Conservation (phyloP, 2,797 vertebrate species). For the Phalanger gymnotis region DNA sequence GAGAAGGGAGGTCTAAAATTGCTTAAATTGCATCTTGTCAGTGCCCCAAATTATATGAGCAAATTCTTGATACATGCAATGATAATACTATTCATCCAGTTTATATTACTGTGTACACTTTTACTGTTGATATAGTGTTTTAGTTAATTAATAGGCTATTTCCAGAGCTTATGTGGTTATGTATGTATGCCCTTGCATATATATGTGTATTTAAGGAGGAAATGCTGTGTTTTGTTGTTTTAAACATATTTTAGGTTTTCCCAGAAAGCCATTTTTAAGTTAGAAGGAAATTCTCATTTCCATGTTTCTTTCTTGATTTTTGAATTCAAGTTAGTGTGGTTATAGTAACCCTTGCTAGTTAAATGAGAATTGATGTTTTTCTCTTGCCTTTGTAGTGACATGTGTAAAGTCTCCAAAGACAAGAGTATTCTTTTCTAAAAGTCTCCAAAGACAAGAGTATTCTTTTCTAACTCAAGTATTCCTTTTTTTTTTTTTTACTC, state of each 20-base stretch:
- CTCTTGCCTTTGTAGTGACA: not conserved
- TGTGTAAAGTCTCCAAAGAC: not conserved
- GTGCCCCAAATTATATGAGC: not conserved
- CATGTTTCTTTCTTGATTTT: not conserved
- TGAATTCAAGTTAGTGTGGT: not conserved
- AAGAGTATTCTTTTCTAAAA: not conserved
- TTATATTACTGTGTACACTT: not conserved
- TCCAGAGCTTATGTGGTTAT: not conserved
- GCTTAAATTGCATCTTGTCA: not conserved
- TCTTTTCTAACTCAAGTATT: not conserved
- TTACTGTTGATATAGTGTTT: not conserved
- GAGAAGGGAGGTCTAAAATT: not conserved
- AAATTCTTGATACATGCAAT: not conserved
- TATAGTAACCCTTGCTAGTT: not conserved
- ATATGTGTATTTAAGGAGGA: not conserved
- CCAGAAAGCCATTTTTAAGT: not conserved
- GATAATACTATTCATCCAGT: not conserved
- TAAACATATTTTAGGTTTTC: not conserved
- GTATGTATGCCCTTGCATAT: not conserved
- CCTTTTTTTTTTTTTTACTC: not conserved
- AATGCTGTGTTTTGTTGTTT: not conserved
- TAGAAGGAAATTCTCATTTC: not conserved
- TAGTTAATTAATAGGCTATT: not conserved
- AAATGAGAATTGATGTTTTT: not conserved
- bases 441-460: not conserved